Evolutionary conservation across 2,113 vertebrate species (phyloP), one percentile per base, ranked within the genome.

Genomic region (Callipepla californica): DNA sequence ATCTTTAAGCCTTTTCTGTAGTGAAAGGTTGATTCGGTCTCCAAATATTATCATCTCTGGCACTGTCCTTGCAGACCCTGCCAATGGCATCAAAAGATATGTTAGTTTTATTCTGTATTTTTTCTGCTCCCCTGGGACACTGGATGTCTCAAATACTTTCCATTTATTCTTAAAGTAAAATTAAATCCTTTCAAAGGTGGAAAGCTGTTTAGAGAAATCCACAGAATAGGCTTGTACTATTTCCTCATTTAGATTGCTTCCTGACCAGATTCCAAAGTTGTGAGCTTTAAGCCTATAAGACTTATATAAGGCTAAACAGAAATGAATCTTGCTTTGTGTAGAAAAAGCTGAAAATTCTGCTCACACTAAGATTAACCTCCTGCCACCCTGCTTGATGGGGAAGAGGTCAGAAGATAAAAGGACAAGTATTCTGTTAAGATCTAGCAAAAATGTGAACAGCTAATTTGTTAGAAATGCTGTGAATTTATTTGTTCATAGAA

Each of bases 121-220:
- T 76, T 91, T 79, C 34, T 86, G 12, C 36, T 92, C 42, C 42
- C 28, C 18, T 68, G 38, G 36, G 63, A 74, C 20, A 20, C 87
- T 67, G 34, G 28, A 45, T 77, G 22, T 82, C 58, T 94, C 63
- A 85, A 80, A 58, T 58, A 75, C 16, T 81, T 93, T 67, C 93
- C 58, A 83, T 79, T 89, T 87, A 75, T 62, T 6, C 26, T 55
- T 85, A 11, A 85, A 88, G 47, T 55, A 87, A 97, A 95, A 87
- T 86, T 58, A 94, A 96, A 93, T 80, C 76, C 12, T 92, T 96
- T 85, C 75, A 92, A 88, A 90, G 14, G 16, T 67, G 11, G 18
- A 90, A 95, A 77, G 45, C 32, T 93, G 15, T 93, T 95, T 67
- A 96, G 83, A 92, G 45, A 95, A 91, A 94, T 90, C 62, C 61